Percentiles rank a stretch among this genome's conserved stretches.
These are phyloP conservation scores for Aulostomus chinensis DNA, from an alignment of 2,797 vertebrate species.

Conservation along the genomic window DNA sequence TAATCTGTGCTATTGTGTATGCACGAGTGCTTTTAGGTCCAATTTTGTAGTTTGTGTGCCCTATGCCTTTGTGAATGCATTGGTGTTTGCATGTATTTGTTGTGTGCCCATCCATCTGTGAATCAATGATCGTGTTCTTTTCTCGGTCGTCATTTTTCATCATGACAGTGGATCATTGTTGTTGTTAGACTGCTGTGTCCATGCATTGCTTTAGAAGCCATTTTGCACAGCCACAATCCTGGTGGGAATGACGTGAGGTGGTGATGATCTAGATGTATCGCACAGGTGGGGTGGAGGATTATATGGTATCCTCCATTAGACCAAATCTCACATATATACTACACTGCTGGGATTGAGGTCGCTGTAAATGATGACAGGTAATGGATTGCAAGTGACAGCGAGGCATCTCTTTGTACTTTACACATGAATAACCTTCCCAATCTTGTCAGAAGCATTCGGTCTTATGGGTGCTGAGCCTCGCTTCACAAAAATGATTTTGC, in stretches of 20 bases:
- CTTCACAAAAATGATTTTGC: constrained; percentile 3
- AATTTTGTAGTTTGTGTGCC: not conserved
- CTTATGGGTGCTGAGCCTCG: constrained; percentile 13
- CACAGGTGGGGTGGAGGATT: constrained; percentile 15
- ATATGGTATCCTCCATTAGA: constrained; percentile 32
- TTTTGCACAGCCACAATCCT: constrained; percentile 1
- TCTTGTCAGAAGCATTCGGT: constrained; percentile 42
- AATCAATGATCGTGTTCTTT: constrained; percentile 2
- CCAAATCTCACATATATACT: constrained; percentile 8
- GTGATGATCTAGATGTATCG: constrained; percentile 30
- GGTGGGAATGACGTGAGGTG: constrained; percentile 11
- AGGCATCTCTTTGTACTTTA: constrained; percentile 55
- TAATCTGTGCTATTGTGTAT: not conserved
- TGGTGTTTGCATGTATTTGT: not conserved
- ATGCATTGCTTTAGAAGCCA: constrained; percentile 1
- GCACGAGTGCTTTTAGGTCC: not conserved
- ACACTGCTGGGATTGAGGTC: constrained; percentile 27
- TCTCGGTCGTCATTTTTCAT: not conserved
- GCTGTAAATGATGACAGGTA: constrained; percentile 32
- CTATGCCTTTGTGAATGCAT: constrained; percentile 1
- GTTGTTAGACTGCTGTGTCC: not conserved
- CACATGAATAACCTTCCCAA: constrained; percentile 44
- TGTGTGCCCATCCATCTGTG: not conserved
- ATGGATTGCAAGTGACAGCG: constrained; percentile 51
- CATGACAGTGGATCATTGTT: not conserved